Conservation (phyloP, 2,113 vertebrate species). For the Phylloscopus trochiloides region DNA sequence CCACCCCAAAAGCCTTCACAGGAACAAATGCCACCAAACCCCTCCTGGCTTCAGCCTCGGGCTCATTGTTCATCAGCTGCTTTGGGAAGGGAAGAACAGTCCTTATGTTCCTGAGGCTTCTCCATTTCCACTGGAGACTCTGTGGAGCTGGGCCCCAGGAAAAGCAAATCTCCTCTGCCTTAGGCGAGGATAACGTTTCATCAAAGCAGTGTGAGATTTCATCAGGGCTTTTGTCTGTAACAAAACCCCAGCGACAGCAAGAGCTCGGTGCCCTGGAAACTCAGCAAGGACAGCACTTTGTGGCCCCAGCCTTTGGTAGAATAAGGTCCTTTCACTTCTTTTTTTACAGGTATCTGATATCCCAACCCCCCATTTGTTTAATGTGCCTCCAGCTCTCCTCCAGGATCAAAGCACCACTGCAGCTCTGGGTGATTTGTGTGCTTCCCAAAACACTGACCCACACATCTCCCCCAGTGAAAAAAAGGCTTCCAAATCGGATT, state of each 20-base stretch:
- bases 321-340: not conserved
- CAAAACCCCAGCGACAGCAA: not conserved
- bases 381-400: not conserved
- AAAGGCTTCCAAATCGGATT: not conserved
- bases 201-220: not conserved
- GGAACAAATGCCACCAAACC: not conserved
- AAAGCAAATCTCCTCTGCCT: not conserved
- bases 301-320: not conserved
- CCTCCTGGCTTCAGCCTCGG: not conserved
- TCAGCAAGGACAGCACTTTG: not conserved
- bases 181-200: not conserved
- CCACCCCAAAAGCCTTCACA: accelerated
- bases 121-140: not conserved
- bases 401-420: accelerated
- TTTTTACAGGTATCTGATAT: not conserved
- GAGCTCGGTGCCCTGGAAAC: not conserved
- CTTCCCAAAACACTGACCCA: not conserved
- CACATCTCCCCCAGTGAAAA: not conserved
- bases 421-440: not conserved
- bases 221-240: not conserved
- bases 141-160: not conserved
- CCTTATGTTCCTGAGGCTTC: not conserved
- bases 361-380: not conserved
- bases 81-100: not conserved
- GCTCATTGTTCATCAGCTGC: not conserved